Evolutionary conservation across 2,888 invertebrate species (phyloP).

Genomic region (Ypsolopha scabrella): DNA sequence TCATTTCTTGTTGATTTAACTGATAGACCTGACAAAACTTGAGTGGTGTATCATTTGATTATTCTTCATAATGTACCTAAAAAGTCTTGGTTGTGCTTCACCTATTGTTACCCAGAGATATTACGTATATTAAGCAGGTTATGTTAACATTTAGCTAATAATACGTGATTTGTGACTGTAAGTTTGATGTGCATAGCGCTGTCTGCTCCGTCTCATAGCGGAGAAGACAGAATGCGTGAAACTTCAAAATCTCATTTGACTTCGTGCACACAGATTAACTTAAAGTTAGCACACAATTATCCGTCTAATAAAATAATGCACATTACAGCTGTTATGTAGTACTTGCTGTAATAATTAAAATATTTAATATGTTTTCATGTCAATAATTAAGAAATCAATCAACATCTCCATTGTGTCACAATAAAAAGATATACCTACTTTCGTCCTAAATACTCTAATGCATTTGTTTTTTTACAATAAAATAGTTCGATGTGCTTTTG

Average conservation of each 20-base stretch:
- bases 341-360: conserved; percentile 10
- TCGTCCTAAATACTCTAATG: conserved; percentile 18
- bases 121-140: not conserved
- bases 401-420: too few species aligned
- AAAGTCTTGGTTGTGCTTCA: conserved; percentile 22
- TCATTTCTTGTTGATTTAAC: conserved; percentile 4
- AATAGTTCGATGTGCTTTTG: conserved; percentile 56
- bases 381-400: too few species aligned
- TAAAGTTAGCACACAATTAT: not conserved
- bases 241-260: not conserved
- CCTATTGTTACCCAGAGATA: conserved; percentile 13
- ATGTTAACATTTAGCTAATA: not conserved
- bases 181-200: not conserved
- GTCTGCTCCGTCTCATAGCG: too few species aligned
- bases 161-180: not conserved
- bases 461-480: conserved; percentile 38
- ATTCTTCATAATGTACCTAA: conserved; percentile 5
- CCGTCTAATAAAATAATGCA: not conserved
- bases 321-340: not conserved
- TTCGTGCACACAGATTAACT: not conserved
- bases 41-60: not conserved
- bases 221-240: not conserved
- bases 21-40: not conserved
- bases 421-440: too few species aligned
- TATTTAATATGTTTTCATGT: conserved; percentile 9